Percentiles rank a stretch among this genome's conserved stretches.
These are phyloP conservation scores for Bufo bufo DNA, from an alignment of 2,113 vertebrate species.

Conservation along the genomic window DNA sequence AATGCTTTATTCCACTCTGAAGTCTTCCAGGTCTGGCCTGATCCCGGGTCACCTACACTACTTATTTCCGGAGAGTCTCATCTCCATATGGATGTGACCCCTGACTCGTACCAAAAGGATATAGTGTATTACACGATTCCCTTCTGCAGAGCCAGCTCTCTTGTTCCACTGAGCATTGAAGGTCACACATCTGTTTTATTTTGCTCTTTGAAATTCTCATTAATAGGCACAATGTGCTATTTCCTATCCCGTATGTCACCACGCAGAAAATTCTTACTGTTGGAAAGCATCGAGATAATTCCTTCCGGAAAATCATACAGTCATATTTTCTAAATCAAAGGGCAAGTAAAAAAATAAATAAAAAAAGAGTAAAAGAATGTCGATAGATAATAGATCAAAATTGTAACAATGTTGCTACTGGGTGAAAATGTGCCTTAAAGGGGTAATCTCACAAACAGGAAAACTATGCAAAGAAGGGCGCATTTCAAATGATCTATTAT, in stretches of 20 bases:
- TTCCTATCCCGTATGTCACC: slow-evolving; percentile 4
- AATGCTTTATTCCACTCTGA: slow-evolving; percentile 54
- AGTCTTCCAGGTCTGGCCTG: slow-evolving; percentile 60
- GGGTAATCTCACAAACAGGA: too few relatives aligned
- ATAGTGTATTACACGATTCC: slow-evolving; percentile 60
- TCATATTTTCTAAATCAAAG: background rate
- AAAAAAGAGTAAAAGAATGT: too few relatives aligned
- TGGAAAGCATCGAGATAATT: background rate
- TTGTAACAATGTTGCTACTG: background rate
- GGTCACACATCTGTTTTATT: slow-evolving; percentile 64
- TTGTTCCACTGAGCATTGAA: slow-evolving; percentile 54
- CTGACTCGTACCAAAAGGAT: slow-evolving; percentile 60
- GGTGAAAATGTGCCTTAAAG: too few relatives aligned
- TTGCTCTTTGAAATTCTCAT: slow-evolving; percentile 64
- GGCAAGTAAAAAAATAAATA: background rate
- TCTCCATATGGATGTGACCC: slow-evolving; percentile 67
- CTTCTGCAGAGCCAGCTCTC: slow-evolving; percentile 63
- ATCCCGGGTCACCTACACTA: slow-evolving; percentile 67
- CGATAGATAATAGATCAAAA: too few relatives aligned
- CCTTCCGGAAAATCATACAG: background rate
- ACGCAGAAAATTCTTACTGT: background rate
- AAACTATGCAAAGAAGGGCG: too few relatives aligned
- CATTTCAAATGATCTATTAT: too few relatives aligned
- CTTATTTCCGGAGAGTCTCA: slow-evolving; percentile 66
- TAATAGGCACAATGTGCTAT: slow-evolving; percentile 40